Percentiles rank a stretch among this genome's conserved stretches.
Evolutionary conservation across 2,797 vertebrate genomes (phyloP).

Genomic region (Ciconia nigra): DNA sequence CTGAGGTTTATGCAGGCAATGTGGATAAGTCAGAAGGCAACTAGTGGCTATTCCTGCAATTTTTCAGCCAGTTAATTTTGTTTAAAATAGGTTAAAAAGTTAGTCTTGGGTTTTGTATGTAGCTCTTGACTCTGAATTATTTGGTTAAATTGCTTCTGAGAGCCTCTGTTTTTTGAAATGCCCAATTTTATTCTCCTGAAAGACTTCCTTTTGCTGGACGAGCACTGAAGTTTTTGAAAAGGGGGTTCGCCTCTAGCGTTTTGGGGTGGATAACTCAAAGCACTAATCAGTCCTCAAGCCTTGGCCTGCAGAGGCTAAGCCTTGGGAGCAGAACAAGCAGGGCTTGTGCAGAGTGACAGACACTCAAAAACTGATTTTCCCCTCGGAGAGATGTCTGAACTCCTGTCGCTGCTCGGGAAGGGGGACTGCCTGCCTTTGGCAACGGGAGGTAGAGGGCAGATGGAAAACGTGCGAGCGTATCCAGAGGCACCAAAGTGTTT

Average conservation of each 20-base stretch:
- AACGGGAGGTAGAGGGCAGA: neutral
- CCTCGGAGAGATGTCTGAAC: neutral
- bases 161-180: neutral
- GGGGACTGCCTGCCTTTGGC: neutral
- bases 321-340: neutral
- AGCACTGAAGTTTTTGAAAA: neutral
- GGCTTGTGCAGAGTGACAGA: neutral
- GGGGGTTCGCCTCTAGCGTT: neutral
- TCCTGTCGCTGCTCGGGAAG: neutral
- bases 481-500: neutral
- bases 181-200: neutral
- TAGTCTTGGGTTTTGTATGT: neutral
- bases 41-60: neutral
- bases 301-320: neutral
- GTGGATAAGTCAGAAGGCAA: neutral
- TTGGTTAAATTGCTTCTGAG: neutral
- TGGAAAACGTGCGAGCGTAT: neutral
- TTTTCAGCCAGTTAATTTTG: neutral
- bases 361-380: neutral
- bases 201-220: neutral
- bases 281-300: neutral
- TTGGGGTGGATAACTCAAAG: rapidly evolving
- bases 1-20: neutral
- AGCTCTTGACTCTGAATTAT: neutral
- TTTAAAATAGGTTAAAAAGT: neutral